A percentile compares a stretch with the other conserved stretches of the same genome.
phyloP scores from a whole-genome alignment of 2,888 invertebrate species.

The Trachelus troglodyta region DNA sequence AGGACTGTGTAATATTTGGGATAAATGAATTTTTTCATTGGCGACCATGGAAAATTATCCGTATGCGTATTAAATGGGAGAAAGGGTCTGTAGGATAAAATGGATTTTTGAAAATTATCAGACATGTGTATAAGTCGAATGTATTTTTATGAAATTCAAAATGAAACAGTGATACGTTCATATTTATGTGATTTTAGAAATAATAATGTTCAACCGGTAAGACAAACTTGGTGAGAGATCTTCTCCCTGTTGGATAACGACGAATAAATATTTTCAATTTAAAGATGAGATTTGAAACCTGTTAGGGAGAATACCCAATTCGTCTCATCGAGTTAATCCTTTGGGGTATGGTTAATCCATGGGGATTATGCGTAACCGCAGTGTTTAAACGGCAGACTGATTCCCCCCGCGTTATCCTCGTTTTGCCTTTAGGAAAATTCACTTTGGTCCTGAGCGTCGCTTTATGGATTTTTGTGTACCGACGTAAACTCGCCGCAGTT shows the following conservation, averaged over 20 bases:
- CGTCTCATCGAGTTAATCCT: constrained; percentile 46
- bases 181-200: neutral
- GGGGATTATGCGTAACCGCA: constrained; percentile 50
- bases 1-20: neutral
- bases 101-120: neutral
- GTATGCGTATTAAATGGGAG: too few species aligned
- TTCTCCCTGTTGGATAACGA: neutral
- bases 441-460: constrained; percentile 8
- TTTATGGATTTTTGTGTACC: neutral
- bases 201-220: neutral
- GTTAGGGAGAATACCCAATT: constrained; percentile 30
- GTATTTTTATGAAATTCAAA: too few species aligned
- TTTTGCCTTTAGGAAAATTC: constrained; percentile 40
- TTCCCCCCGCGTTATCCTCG: constrained; percentile 30
- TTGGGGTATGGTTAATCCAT: constrained; percentile 44
- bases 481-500: neutral
- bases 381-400: constrained; percentile 45
- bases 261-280: constrained; percentile 32
- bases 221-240: neutral
- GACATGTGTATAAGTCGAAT: too few species aligned
- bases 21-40: neutral
- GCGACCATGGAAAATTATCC: neutral
- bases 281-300: neutral
- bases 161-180: neutral
- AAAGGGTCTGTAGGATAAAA: neutral